phyloP scores from a whole-genome alignment of 2,888 invertebrate genomes.

The Limenitis camilla region DNA sequence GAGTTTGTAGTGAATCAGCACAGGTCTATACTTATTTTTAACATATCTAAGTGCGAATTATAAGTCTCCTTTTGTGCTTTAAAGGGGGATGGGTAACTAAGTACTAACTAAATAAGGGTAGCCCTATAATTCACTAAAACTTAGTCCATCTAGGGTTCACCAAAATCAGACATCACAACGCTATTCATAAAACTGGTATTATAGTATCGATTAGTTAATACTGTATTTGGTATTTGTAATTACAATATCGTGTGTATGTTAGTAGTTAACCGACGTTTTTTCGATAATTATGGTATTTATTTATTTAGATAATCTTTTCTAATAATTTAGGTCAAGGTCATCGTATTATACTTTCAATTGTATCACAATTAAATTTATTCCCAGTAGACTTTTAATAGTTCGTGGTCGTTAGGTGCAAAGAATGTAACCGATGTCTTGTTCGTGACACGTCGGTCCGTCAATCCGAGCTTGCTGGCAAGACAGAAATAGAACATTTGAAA shows the following conservation, averaged over 20 bases:
- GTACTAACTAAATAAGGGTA: constrained; percentile 9
- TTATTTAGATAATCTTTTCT: background rate
- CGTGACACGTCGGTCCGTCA: constrained; percentile 71
- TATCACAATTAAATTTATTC: constrained; percentile 22
- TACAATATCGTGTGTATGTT: background rate
- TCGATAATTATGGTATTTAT: background rate
- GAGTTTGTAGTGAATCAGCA: constrained; percentile 14
- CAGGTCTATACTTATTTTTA: constrained; percentile 12
- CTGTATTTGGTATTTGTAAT: background rate
- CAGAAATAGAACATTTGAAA: constrained; percentile 66
- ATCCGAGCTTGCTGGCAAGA: constrained; percentile 68
- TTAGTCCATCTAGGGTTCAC: constrained; percentile 25
- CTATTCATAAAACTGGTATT: constrained; percentile 18
- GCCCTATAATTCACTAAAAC: constrained; percentile 18
- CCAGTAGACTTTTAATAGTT: constrained; percentile 33
- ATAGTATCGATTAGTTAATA: constrained; percentile 13
- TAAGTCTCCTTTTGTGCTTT: constrained; percentile 8
- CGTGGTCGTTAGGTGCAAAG: constrained; percentile 44
- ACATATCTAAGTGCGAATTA: constrained; percentile 6
- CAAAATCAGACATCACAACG: constrained; percentile 22
- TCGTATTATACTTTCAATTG: constrained; percentile 28
- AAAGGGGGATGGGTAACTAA: constrained; percentile 15
- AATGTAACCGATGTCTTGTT: constrained; percentile 49
- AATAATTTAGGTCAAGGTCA: constrained; percentile 68
- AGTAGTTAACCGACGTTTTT: background rate